Conservation (phyloP, 2,888 invertebrate genomes). For the Ptycholaimellus sp. region DNA sequence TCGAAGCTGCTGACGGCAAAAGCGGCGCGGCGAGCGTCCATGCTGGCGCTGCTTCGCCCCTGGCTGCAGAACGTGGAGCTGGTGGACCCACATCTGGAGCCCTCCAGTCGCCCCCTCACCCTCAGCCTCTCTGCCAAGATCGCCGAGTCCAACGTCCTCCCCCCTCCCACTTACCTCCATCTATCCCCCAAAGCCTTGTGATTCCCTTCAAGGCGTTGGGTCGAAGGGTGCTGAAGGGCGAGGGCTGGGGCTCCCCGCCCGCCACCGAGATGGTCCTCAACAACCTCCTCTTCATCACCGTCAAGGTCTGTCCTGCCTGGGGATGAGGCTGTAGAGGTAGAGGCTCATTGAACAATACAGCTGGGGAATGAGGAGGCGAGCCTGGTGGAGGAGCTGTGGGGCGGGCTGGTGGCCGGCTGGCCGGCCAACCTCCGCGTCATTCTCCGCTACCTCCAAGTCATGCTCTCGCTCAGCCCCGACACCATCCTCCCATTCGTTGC, state of each 20-base stretch:
- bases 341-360: conserved; percentile 32
- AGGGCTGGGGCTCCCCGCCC: conserved; percentile 91
- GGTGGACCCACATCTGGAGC: conserved; percentile 42
- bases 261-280: conserved; percentile 99
- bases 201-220: conserved; percentile 7
- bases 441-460: conserved; percentile 75
- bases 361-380: conserved; percentile 83
- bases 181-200: no score
- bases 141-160: conserved; percentile 29
- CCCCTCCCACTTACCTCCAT: no score
- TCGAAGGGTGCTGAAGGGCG: conserved; percentile 43
- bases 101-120: conserved; percentile 17
- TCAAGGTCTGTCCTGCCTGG: conserved; percentile 22
- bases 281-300: conserved; percentile 89
- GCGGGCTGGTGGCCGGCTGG: conserved; percentile 78
- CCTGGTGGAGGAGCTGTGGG: conserved; percentile 87
- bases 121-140: conserved; percentile 23
- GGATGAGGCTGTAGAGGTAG: neutral
- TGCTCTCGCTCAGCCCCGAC: conserved; percentile 86
- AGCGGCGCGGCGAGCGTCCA: conserved; percentile 63
- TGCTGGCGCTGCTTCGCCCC: conserved; percentile 72
- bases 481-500: conserved; percentile 65
- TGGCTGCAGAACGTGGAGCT: conserved; percentile 97
- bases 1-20: conserved; percentile 83
- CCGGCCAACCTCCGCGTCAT: conserved; percentile 89